Percentiles rank a stretch among this genome's conserved stretches.
phyloP scores from a whole-genome alignment of 2,888 invertebrate species.

The Cantharis rustica region DNA sequence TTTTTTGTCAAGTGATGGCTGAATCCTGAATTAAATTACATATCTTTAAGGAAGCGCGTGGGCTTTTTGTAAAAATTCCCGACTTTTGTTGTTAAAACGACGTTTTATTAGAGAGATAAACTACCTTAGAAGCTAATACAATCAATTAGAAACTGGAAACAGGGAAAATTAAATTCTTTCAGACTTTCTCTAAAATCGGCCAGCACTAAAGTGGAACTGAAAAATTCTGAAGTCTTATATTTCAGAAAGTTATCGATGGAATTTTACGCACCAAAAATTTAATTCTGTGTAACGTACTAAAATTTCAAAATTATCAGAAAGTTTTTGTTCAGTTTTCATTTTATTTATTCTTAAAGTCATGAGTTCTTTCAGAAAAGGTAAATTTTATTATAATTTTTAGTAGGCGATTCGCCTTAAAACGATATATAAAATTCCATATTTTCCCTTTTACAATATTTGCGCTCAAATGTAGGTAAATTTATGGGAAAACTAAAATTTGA shows the following conservation, averaged over 20 bases:
- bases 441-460: neutral
- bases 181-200: neutral
- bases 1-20: neutral
- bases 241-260: too few relatives aligned
- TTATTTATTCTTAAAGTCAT: too few relatives aligned
- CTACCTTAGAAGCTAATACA: neutral
- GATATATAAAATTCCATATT: too few relatives aligned
- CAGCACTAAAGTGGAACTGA: too few relatives aligned
- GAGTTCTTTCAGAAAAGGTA: too few relatives aligned
- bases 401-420: neutral
- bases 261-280: too few relatives aligned
- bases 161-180: neutral
- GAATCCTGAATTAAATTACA: neutral
- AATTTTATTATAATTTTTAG: neutral
- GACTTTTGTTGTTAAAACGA: neutral
- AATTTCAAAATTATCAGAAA: too few relatives aligned
- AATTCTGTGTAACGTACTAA: too few relatives aligned
- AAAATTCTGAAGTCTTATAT: too few relatives aligned
- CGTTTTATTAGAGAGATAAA: neutral
- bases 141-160: neutral
- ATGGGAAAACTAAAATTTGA: neutral
- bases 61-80: neutral
- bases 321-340: too few relatives aligned
- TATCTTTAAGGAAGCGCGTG: neutral
- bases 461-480: neutral